phyloP scores from a whole-genome alignment of 2,113 vertebrate species.

The Oophaga pumilio region DNA sequence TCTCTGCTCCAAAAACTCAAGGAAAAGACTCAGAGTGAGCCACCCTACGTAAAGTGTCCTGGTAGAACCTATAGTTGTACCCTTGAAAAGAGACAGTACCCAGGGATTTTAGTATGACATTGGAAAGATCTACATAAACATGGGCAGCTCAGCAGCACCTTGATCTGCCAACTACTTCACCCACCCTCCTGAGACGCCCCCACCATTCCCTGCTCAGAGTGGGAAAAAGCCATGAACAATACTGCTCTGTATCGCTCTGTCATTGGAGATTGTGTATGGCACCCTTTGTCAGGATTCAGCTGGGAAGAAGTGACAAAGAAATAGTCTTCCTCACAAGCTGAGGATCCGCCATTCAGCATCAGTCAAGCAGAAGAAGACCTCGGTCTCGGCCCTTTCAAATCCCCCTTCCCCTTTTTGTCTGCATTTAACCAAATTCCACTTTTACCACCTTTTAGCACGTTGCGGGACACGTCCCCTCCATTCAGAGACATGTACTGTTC shows the following conservation, averaged over 20 bases:
- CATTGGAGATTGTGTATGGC: slow-evolving; percentile 55
- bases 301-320: slow-evolving; percentile 60
- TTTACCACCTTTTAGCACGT: slow-evolving; percentile 32
- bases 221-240: slow-evolving; percentile 65
- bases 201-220: slow-evolving; percentile 51
- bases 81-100: not conserved
- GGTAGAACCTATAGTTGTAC: too few species aligned
- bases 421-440: slow-evolving; percentile 53
- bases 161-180: slow-evolving; percentile 12
- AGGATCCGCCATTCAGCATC: slow-evolving; percentile 59
- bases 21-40: too few species aligned
- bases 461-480: slow-evolving; percentile 42
- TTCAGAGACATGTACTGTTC: slow-evolving; percentile 59
- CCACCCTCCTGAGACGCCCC: slow-evolving; percentile 21
- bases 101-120: not conserved
- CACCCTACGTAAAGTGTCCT: too few species aligned
- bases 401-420: slow-evolving; percentile 33
- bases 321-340: slow-evolving; percentile 27
- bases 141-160: slow-evolving; percentile 22
- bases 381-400: slow-evolving; percentile 46
- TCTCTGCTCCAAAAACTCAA: too few species aligned
- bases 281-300: slow-evolving; percentile 61
- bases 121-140: slow-evolving; percentile 33
- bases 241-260: slow-evolving; percentile 54
- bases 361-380: slow-evolving; percentile 63